A percentile compares a stretch with the other conserved stretches of the same genome.
phyloP scores from a whole-genome alignment of 1,140 invertebrate species.

The Euwallacea fornicatus region DNA sequence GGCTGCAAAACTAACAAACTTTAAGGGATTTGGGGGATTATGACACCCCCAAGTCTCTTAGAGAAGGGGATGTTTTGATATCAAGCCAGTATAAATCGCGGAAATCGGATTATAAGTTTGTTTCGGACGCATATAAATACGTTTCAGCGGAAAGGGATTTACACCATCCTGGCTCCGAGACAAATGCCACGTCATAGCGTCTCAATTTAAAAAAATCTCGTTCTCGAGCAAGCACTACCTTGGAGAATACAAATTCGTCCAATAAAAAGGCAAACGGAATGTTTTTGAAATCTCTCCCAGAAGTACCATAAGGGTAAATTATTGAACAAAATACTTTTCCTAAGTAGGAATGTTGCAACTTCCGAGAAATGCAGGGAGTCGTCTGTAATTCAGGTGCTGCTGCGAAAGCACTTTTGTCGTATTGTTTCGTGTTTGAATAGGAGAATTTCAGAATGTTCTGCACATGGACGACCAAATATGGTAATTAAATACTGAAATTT shows the following conservation, averaged over 20 bases:
- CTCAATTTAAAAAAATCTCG: conserved; percentile 6
- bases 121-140: conserved; percentile 14
- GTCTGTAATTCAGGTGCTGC: conserved; percentile 2
- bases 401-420: background rate
- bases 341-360: conserved; percentile 32
- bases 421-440: background rate
- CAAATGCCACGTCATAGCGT: background rate
- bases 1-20: conserved; percentile 33
- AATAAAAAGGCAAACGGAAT: conserved; percentile 30
- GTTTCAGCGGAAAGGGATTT: conserved; percentile 1
- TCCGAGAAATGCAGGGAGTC: conserved; percentile 19
- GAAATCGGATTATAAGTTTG: conserved; percentile 30
- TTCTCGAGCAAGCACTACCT: background rate
- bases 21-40: conserved; percentile 27
- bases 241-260: conserved; percentile 26
- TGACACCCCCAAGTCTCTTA: conserved; percentile 27
- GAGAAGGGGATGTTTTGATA: conserved; percentile 22
- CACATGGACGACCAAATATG: conserved; percentile 1
- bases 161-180: background rate
- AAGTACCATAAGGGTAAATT: conserved; percentile 36
- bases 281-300: conserved; percentile 34
- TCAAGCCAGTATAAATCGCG: conserved; percentile 22
- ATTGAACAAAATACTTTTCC: conserved; percentile 35
- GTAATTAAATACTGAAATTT: conserved; percentile 13
- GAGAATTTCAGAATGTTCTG: background rate